Percentiles rank a stretch among this genome's conserved stretches.
These are phyloP conservation scores for Protaetia brevitarsis DNA, from an alignment of 1,140 invertebrate species.

Conservation along the genomic window DNA sequence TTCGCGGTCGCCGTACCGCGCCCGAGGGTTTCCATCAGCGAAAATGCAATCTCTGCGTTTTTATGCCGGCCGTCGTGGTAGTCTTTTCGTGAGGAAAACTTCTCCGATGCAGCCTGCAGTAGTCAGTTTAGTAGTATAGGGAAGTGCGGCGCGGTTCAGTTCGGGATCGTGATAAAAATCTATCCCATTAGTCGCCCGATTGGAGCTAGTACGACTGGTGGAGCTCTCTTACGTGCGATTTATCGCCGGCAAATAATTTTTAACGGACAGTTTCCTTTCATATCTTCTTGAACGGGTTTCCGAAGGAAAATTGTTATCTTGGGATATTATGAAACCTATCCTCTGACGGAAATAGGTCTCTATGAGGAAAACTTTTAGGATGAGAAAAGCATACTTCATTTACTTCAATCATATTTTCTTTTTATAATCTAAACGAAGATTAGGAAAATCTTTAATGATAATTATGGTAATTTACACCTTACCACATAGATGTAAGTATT, in stretches of 20 bases:
- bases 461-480: too few relatives aligned
- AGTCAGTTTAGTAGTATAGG: too few relatives aligned
- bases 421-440: too few relatives aligned
- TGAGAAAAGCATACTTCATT: background rate
- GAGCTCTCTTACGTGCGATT: background rate
- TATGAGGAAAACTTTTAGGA: background rate
- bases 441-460: too few relatives aligned
- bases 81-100: background rate
- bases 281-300: background rate
- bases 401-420: too few relatives aligned
- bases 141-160: too few relatives aligned
- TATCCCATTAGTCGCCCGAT: background rate
- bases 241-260: conserved; percentile 2
- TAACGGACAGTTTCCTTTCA: conserved; percentile 9
- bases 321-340: background rate
- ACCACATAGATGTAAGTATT: too few relatives aligned
- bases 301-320: background rate
- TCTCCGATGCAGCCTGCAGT: background rate
- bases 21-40: background rate
- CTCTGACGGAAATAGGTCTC: background rate
- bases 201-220: background rate
- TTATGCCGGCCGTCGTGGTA: background rate
- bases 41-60: background rate
- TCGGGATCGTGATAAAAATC: background rate
- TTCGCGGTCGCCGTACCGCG: background rate